Conservation (phyloP, 2,113 vertebrate genomes). For the Elgaria multicarinata region DNA sequence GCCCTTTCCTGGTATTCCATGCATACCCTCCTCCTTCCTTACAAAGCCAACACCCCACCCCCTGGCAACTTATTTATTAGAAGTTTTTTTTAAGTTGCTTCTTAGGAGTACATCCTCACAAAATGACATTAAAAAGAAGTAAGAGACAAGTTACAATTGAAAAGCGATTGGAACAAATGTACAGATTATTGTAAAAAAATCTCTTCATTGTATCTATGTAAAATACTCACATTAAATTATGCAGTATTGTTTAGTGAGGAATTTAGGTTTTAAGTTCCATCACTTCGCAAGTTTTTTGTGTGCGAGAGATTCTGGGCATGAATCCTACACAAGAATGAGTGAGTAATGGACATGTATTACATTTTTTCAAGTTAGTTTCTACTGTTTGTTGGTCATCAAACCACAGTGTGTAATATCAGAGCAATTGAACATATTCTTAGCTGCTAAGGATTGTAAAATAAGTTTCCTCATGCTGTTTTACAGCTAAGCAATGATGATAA, state of each 20-base stretch:
- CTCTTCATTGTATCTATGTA: background rate
- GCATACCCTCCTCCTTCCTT: background rate
- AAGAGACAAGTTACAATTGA: background rate
- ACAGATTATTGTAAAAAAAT: background rate
- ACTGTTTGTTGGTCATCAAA: constrained; percentile 16
- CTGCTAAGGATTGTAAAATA: constrained; percentile 32
- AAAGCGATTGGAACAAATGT: background rate
- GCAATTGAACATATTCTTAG: background rate
- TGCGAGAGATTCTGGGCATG: background rate
- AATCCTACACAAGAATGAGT: background rate
- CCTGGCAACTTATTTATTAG: background rate
- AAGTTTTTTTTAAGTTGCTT: background rate
- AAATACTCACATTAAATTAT: background rate
- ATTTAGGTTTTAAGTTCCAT: background rate
- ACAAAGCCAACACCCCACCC: background rate
- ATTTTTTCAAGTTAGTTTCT: background rate
- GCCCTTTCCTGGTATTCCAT: background rate
- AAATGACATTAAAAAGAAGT: background rate
- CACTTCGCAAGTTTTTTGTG: background rate
- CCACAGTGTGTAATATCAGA: background rate
- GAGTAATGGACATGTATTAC: background rate
- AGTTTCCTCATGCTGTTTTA: background rate
- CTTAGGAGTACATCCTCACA: background rate
- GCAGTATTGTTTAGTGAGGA: background rate
- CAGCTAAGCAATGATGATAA: background rate